Base-by-base conservation (phyloP, 2,888 invertebrate species). In the Ligdia adustata region DNA sequence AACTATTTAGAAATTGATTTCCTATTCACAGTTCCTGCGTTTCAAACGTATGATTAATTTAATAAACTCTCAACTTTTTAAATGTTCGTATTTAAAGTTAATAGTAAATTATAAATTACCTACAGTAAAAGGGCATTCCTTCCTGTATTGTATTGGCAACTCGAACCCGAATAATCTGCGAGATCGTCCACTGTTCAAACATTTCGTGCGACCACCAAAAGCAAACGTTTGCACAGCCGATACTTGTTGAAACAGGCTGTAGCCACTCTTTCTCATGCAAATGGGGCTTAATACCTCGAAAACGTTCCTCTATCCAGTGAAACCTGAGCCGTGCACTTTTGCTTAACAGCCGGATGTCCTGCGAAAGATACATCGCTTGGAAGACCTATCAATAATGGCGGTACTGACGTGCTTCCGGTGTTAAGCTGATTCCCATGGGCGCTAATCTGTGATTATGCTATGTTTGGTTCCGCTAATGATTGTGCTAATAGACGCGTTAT, bases 251-350 rank as follows among this genome's bases (percentile, higher is more conserved):
- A 68, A 66, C 68, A 66, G 58, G 52, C 60, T 54, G 60, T 58
- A 63, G 57, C 60, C 58, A 56, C 69, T 68, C 72, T 76, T 74
- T 75, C 63, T 68, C 60, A 76, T 75, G 75, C 72, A 73, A 76
- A 76, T 76, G 49, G 38, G 50, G 45, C 47, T 59, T 58, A 63
- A 64, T 63, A 66, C 62, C 52, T 47, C 56, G 55, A 56, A 64
- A 66, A 64, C 49, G 45, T 37, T 43, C 38, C 20, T 24, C 16
- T 50, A 47, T 26, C 70, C 62, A 66, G 14, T 38, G 11, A 52
- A 55, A 41, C 16, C 26, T 53, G 69, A 62, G 15, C 69, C 48
- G 20, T 46, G 41, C 40, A 48, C 47, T 63, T 52, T 49, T 53
- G 22, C 34, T 34, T 42, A 34, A 42, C 39, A 33, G 26, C 35